Base-by-base conservation (phyloP, 2,113 vertebrate species). In the Forbesichthys agassizii region DNA sequence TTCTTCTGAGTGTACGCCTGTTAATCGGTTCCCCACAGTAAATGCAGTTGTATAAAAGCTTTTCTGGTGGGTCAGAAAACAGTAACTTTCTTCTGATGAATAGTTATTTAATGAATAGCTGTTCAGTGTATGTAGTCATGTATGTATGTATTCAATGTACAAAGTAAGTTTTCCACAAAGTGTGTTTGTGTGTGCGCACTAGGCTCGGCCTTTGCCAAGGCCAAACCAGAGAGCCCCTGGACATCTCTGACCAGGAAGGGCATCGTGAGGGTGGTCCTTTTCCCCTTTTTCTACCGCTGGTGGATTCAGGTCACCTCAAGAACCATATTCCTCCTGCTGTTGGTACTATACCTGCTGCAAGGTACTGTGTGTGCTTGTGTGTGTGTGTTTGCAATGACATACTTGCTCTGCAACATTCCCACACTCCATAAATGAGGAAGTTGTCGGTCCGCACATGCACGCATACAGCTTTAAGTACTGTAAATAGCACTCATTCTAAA, bases 161-260 rank as follows among this genome's bases (percentile, higher is more conserved):
- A 27, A 27, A 27, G 27, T 27, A 27, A 0, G 11, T 51, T 51
- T 51, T 51, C 10, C 49, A 12, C 1, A 4, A 51, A 51, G 13
- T 68, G 13, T 63, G 11, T 48, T 18, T 36, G 0, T 70, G n/a
- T 55, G 42, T 78, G 33, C 46, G 0, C 53, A n/a, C 9, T 70
- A 99, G 98, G 98, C 4, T 99, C 98, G 69, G 96, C 98, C 14
- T 99, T 99, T 92, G 98, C 96, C 69, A 99, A 99, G 84, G 97
- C 98, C 86, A 99, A 99, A 88, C 98, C 98, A 8, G 98, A 99
- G 93, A 98, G 96, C 83, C 97, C 98, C 2, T 99, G 98, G 98
- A 98, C 96, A 3, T 96, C 98, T 42, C 92, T 99, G 88, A 98
- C 98, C 62, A 92, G 98, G 85, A 99, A 99, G 77, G 98, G 98